These are phyloP conservation scores for Nomada goodeniana DNA, from an alignment of 2,888 invertebrate genomes.

Conservation along the genomic window DNA sequence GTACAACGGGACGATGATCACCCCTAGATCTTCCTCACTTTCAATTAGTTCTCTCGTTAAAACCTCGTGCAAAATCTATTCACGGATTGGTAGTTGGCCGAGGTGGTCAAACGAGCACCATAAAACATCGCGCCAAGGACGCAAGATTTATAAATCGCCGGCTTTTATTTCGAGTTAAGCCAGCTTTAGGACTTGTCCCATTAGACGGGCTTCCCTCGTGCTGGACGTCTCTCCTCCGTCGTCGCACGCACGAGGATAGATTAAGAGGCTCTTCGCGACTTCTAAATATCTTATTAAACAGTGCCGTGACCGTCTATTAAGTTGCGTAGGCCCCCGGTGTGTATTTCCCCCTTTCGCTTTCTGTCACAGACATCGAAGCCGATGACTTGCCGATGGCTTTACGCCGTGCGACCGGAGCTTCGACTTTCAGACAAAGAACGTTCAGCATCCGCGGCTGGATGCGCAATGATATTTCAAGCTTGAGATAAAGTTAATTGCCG, in stretches of 20 bases:
- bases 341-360: neutral
- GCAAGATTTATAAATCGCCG: conserved; percentile 78
- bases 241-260: conserved; percentile 67
- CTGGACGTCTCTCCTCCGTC: conserved; percentile 42
- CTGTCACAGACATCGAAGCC: neutral
- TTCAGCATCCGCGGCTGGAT: too few species aligned
- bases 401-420: neutral
- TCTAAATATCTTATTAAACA: conserved; percentile 78
- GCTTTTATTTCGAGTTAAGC: conserved; percentile 78
- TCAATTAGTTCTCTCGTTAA: conserved; percentile 47
- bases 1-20: conserved; percentile 15
- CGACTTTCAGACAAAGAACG: neutral
- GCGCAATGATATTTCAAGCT: neutral
- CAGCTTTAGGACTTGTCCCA: conserved; percentile 78
- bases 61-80: conserved; percentile 18
- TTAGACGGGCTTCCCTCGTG: conserved; percentile 67
- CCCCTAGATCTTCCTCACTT: conserved; percentile 8
- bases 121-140: conserved; percentile 65
- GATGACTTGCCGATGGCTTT: neutral
- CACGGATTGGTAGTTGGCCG: conserved; percentile 9
- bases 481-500: neutral
- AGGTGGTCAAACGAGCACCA: conserved; percentile 44
- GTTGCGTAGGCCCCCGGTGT: conserved; percentile 33
- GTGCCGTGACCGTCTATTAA: conserved; percentile 70
- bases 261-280: conserved; percentile 73